Base-by-base conservation (phyloP, 2,888 invertebrate genomes). In the Polymixis flavicincta region DNA sequence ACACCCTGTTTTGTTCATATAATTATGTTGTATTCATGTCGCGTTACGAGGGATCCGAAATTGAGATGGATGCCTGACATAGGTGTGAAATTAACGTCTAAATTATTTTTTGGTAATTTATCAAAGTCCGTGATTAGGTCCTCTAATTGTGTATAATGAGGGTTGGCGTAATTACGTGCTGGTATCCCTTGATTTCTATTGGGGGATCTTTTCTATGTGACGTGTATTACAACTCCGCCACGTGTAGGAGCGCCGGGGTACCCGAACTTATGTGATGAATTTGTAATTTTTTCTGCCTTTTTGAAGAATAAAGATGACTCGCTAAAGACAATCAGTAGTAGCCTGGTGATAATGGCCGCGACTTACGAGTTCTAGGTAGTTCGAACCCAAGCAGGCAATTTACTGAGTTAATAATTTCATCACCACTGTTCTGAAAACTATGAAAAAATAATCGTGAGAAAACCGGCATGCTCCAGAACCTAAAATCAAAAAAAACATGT, bases 1-100 rank as follows among this genome's bases (percentile, higher is more conserved):
- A 76, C 87, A 85, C 84, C 87, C 82, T 88, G 91, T 90, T 91
- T 90, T 89, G 90, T 91, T 90, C 85, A 83, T 88, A 90, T 92
- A 92, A 92, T 93, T 91, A 92, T 89, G 88, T 89, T 89, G 85
- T 87, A 89, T 89, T 88, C 85, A 88, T 88, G 87, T 88, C 89
- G 73, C 81, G 83, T 87, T 89, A 90, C 85, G 85, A 88, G 86
- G 90, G 88, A 89, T 89, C 82, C 81, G 71, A 85, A 89, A 89
- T 89, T 87, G 87, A 90, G 91, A 90, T 89, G 83, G 88, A 90
- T 89, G 87, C 69, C 76, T 88, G 87, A 85, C 82, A 83, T 88
- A 89, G 85, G 87, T 86, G 83, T 78, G 67, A 82, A 86, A 87
- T 87, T 86, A 86, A 87, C 80, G 87, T 79, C 85, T 69, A 82